Conservation (phyloP, 2,113 vertebrate species). For the Brachyhypopomus occidentalis region DNA sequence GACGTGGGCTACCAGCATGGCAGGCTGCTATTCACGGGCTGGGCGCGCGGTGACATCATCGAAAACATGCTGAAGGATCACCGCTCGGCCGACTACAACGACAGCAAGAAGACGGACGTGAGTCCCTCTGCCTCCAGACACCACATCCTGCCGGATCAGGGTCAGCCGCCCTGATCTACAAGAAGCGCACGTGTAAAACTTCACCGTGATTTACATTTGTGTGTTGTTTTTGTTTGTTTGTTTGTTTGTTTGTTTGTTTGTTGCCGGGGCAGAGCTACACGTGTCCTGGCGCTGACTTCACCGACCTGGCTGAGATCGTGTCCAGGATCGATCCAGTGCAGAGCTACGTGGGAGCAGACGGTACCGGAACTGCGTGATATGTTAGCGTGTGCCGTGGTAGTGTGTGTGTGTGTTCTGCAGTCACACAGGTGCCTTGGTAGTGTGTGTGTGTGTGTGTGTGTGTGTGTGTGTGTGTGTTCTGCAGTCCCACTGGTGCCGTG, state of each 20-base stretch:
- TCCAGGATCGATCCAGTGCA: conserved; percentile 90
- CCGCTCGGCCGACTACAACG: conserved; percentile 84
- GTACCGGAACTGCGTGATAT: conserved; percentile 57
- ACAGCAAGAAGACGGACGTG: conserved; percentile 87
- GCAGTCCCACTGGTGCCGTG: too few relatives aligned
- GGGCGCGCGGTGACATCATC: conserved; percentile 87
- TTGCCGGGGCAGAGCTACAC: conserved; percentile 68
- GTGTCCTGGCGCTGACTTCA: conserved; percentile 87
- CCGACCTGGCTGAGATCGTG: conserved; percentile 92
- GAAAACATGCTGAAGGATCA: conserved; percentile 92
- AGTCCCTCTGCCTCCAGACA: conserved; percentile 57
- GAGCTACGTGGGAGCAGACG: conserved; percentile 76
- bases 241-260: not conserved
- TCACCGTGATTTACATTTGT: too few relatives aligned
- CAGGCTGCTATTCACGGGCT: conserved; percentile 87
- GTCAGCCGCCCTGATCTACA: too few relatives aligned
- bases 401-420: too few relatives aligned
- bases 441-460: too few relatives aligned
- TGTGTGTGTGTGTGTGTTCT: too few relatives aligned
- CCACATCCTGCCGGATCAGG: too few relatives aligned
- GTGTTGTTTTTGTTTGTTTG: not conserved
- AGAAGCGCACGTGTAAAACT: too few relatives aligned
- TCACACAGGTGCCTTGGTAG: not conserved
- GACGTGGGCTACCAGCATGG: conserved; percentile 91
- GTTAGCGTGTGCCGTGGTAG: not conserved